Conservation (phyloP, 2,797 vertebrate genomes). For the Spinus olivaceus region DNA sequence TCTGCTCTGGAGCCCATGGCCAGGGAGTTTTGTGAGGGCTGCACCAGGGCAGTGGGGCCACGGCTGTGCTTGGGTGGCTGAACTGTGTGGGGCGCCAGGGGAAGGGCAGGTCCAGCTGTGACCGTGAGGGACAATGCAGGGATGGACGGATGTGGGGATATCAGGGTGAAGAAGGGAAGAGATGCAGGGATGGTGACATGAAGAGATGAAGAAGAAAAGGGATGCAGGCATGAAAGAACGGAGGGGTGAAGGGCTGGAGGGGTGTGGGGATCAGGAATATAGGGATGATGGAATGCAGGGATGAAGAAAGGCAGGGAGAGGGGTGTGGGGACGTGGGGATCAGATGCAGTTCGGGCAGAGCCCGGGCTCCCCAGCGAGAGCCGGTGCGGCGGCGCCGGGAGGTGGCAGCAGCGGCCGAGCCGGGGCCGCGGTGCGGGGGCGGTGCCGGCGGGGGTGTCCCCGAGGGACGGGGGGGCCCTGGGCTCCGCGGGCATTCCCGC, state of each 20-base stretch:
- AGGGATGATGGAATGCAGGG: background rate
- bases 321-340: background rate
- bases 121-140: background rate
- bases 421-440: background rate
- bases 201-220: background rate
- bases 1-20: accelerated
- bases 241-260: background rate
- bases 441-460: background rate
- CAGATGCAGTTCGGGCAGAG: accelerated
- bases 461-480: background rate
- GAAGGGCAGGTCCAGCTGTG: background rate
- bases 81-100: accelerated
- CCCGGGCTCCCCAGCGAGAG: background rate
- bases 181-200: background rate
- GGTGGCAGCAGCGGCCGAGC: constrained; percentile 43
- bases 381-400: background rate
- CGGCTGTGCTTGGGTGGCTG: background rate
- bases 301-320: background rate
- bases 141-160: too few relatives aligned
- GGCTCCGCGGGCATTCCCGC: background rate
- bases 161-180: background rate
- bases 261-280: background rate
- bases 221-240: too few relatives aligned
- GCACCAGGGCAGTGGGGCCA: accelerated
- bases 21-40: accelerated